Base-by-base conservation (phyloP, 2,888 invertebrate species). In the Bellardia pandia region DNA sequence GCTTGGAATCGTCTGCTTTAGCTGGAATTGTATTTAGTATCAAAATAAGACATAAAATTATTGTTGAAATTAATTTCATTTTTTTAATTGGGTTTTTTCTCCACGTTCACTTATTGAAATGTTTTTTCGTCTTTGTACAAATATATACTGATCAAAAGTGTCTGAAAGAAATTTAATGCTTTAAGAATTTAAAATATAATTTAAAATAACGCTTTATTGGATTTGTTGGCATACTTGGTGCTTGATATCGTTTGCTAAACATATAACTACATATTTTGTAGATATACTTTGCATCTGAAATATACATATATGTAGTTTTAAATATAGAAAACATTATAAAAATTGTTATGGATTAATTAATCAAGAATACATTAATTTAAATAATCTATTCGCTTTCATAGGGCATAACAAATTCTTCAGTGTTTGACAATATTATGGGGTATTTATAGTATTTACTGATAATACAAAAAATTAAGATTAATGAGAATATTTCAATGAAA, bases 61-160 rank as follows among this genome's bases (percentile, higher is more conserved):
- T 0, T n/a, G 13, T 4, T 5, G 42, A 11, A 42, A 69, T n/a
- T 30, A 23, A 13, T 40, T 53, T n/a, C 69, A 69, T 75, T 62
- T 45, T 37, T 37, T 5, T 5, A 5, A 5, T 37, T 37, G 37
- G 1, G 37, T n/a, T n/a, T 72, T 72, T 7, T 48, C 53, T 45
- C 7, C 58, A 14, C n/a, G 2, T 48, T 11, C 40, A 72, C 37
- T 23, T 16, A 6, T 51, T 66, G n/a, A 14, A 42, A 53, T 69
- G 66, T 42, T 79, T 23, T 7, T 42, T 0, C 11, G 42, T 14
- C 60, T 45, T 2, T 6, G 16, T 33, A 16, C 30, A 68, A 60
- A 48, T 68, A 3, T 14, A 16, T 53, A 79, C 68, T 85, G 74
- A 74, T 51, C 16, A 30, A 30, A 40, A 66, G 13, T 42, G 23